These are phyloP conservation scores for Typhlichthys eigenmanni DNA, from an alignment of 2,797 vertebrate genomes.

Conservation along the genomic window DNA sequence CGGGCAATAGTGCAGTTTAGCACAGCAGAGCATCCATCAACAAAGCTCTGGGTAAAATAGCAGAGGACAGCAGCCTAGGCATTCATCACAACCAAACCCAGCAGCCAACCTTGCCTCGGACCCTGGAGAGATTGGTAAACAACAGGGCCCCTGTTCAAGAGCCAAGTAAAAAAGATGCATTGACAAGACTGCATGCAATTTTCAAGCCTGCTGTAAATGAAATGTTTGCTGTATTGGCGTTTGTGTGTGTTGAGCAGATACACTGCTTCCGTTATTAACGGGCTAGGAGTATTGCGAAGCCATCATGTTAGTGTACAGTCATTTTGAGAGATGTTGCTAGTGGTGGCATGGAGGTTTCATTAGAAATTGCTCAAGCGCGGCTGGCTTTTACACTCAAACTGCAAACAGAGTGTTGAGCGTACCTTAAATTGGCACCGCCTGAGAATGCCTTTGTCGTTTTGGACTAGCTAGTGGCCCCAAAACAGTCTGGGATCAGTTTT, in stretches of 20 bases:
- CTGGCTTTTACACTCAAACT: conserved; percentile 44
- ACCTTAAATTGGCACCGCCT: conserved; percentile 12
- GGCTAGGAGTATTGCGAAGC: conserved; percentile 12
- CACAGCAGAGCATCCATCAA: conserved; percentile 59
- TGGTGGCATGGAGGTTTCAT: conserved; percentile 54
- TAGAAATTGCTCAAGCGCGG: conserved; percentile 35
- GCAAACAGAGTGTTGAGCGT: conserved; percentile 40
- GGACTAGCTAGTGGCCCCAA: conserved; percentile 3
- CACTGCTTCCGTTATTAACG: conserved; percentile 29
- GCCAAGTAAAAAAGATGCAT: conserved; percentile 8
- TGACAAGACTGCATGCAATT: conserved; percentile 34
- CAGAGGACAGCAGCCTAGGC: conserved; percentile 38
- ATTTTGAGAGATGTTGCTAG: conserved; percentile 25
- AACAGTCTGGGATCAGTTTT: not conserved
- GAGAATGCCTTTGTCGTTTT: conserved; percentile 32
- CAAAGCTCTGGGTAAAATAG: conserved; percentile 52
- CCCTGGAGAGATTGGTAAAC: conserved; percentile 32
- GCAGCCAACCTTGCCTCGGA: conserved; percentile 17
- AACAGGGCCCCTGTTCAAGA: conserved; percentile 21
- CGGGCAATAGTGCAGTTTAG: conserved; percentile 52
- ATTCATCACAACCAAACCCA: conserved; percentile 49
- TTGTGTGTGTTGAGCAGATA: conserved; percentile 11
- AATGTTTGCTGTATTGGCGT: not conserved
- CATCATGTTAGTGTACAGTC: conserved; percentile 35
- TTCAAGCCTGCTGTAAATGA: not conserved